These are phyloP conservation scores for Tenrec ecaudatus DNA, from an alignment of 2,113 vertebrate genomes.

Conservation along the genomic window DNA sequence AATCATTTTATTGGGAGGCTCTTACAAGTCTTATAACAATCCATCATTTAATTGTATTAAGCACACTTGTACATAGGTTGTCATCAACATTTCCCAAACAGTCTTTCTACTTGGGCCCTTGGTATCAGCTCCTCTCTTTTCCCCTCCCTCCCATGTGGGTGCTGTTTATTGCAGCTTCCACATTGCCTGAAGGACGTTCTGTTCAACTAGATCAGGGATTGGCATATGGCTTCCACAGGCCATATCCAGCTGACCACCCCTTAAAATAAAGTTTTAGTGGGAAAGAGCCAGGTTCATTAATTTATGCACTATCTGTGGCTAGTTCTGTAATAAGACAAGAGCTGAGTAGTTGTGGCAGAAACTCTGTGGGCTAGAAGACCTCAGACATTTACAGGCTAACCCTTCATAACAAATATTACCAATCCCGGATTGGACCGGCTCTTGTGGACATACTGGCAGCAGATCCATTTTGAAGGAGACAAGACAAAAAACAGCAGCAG, in stretches of 20 bases:
- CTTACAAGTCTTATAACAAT: no score
- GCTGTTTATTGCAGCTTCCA: not conserved
- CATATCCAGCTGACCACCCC: not conserved
- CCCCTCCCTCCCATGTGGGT: no score
- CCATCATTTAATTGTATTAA: no score
- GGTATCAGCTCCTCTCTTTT: no score
- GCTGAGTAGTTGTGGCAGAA: conserved; percentile 3
- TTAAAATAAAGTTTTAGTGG: conserved; percentile 37
- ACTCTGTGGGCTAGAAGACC: not conserved
- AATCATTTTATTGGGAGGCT: no score
- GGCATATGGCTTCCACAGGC: not conserved
- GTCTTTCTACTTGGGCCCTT: no score
- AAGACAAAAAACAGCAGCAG: not conserved
- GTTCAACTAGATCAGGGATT: conserved; percentile 5
- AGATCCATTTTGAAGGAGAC: not conserved
- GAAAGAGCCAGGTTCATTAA: not conserved
- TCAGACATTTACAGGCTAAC: conserved; percentile 31
- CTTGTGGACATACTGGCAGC: not conserved
- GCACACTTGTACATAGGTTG: no score
- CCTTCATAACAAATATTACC: conserved; percentile 34
- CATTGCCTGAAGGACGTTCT: conserved; percentile 13
- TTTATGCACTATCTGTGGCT: not conserved
- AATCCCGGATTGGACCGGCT: not conserved
- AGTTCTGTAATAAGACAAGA: conserved; percentile 23
- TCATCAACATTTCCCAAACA: no score